phyloP scores from a whole-genome alignment of 2,888 invertebrate species.

The Orchesellides sinensis region DNA sequence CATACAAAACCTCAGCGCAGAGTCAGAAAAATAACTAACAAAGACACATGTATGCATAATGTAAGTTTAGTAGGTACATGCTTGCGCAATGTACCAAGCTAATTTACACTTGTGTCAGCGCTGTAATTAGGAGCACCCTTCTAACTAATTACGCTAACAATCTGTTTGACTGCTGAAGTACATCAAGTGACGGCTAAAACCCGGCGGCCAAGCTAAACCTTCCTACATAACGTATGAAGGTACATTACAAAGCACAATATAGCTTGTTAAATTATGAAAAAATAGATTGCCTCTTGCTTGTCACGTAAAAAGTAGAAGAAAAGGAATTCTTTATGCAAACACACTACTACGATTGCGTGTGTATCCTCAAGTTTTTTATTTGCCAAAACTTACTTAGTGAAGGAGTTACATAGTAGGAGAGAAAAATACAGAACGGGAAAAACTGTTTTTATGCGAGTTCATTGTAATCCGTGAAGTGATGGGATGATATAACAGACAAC shows the following conservation, averaged over 20 bases:
- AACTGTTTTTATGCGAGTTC: slow-evolving; percentile 23
- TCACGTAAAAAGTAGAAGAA: neutral
- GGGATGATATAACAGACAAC: slow-evolving; percentile 7
- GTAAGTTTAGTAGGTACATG: too few relatives aligned
- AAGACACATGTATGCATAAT: too few relatives aligned
- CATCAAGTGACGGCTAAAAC: neutral
- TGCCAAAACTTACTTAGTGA: neutral
- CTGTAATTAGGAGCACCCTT: neutral
- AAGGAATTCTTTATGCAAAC: neutral
- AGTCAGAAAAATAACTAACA: too few relatives aligned
- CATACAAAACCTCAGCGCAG: too few relatives aligned
- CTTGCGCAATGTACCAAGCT: neutral
- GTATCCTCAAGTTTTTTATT: too few relatives aligned
- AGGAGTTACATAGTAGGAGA: neutral
- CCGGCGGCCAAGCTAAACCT: neutral
- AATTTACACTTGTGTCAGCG: neutral
- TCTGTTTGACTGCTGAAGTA: too few relatives aligned
- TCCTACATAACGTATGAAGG: too few relatives aligned
- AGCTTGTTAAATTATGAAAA: neutral
- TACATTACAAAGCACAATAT: neutral
- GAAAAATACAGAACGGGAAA: slow-evolving; percentile 17
- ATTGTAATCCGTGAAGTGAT: slow-evolving; percentile 39
- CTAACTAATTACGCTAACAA: too few relatives aligned
- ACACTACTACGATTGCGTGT: too few relatives aligned
- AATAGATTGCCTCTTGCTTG: neutral